These are phyloP conservation scores for Phoxinus dragarum DNA, from an alignment of 2,797 vertebrate species.

Conservation along the genomic window DNA sequence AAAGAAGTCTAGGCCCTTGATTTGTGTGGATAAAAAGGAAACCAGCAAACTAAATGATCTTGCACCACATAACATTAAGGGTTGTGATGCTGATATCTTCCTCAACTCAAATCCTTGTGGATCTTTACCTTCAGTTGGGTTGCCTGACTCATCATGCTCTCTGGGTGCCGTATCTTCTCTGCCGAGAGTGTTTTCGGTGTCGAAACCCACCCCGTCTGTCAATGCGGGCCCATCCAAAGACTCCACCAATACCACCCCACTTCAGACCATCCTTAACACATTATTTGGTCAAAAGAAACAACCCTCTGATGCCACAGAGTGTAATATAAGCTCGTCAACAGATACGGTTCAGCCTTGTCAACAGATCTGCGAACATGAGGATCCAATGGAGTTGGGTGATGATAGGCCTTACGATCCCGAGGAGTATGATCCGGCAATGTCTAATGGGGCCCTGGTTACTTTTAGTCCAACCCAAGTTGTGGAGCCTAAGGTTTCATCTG, in stretches of 20 bases:
- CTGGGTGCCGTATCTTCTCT: conserved; percentile 71
- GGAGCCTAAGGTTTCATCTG: conserved; percentile 48
- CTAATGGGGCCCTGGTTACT: conserved; percentile 62
- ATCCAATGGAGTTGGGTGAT: conserved; percentile 78
- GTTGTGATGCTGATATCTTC: conserved; percentile 78
- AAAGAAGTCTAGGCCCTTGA: conserved; percentile 81
- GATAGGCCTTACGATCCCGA: conserved; percentile 86
- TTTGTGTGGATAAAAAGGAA: conserved; percentile 78
- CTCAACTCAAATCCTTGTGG: conserved; percentile 78
- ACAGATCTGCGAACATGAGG: conserved; percentile 83
- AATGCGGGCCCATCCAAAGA: conserved; percentile 9
- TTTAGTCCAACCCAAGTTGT: conserved; percentile 46
- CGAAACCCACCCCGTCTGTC: conserved; percentile 60
- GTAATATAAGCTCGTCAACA: conserved; percentile 64
- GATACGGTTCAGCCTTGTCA: conserved; percentile 88
- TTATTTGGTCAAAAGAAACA: conserved; percentile 86
- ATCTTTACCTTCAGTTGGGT: conserved; percentile 79
- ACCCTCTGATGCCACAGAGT: conserved; percentile 66
- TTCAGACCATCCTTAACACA: conserved; percentile 90
- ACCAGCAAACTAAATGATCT: conserved; percentile 70
- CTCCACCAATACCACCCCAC: conserved; percentile 74
- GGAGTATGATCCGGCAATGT: conserved; percentile 81
- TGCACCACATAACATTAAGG: conserved; percentile 78
- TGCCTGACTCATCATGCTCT: conserved; percentile 75
- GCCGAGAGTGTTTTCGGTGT: conserved; percentile 70